Percentiles rank a stretch among this genome's conserved stretches.
Evolutionary conservation across 2,797 vertebrate species (phyloP).

Genomic region (Artibeus jamaicensis): DNA sequence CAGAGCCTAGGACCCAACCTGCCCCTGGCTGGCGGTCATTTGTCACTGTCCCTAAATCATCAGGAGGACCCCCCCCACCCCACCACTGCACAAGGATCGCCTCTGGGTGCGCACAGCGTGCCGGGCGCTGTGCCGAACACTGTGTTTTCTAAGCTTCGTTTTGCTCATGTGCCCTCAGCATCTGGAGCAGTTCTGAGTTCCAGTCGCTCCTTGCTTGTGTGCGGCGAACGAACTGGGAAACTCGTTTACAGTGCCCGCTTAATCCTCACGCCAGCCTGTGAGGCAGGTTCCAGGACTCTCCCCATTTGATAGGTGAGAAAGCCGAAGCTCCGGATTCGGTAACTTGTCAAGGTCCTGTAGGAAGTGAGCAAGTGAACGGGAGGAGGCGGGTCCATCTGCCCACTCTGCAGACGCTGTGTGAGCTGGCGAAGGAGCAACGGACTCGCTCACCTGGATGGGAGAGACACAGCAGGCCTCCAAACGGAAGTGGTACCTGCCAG

Average conservation of each 20-base stretch:
- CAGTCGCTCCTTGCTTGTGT: not conserved
- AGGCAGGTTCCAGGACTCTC: not conserved
- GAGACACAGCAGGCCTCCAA: not conserved
- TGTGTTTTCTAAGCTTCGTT: not conserved
- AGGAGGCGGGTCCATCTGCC: not conserved
- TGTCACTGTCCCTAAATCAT: not conserved
- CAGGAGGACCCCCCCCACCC: too few relatives aligned
- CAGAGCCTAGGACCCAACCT: not conserved
- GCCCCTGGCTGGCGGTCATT: not conserved
- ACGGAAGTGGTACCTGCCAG: not conserved
- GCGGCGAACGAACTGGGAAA: not conserved
- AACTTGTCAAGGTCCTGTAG: not conserved
- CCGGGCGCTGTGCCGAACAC: not conserved
- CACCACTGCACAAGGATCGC: accelerated
- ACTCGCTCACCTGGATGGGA: not conserved
- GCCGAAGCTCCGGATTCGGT: not conserved
- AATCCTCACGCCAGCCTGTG: not conserved
- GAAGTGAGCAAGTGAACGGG: not conserved
- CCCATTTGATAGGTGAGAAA: not conserved
- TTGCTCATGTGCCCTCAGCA: not conserved
- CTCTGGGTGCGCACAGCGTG: accelerated
- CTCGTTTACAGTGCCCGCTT: not conserved
- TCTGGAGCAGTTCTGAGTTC: not conserved
- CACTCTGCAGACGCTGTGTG: not conserved
- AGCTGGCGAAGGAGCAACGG: not conserved